These are phyloP conservation scores for Sylvilagus floridanus DNA, from an alignment of 2,797 vertebrate genomes.

Conservation along the genomic window DNA sequence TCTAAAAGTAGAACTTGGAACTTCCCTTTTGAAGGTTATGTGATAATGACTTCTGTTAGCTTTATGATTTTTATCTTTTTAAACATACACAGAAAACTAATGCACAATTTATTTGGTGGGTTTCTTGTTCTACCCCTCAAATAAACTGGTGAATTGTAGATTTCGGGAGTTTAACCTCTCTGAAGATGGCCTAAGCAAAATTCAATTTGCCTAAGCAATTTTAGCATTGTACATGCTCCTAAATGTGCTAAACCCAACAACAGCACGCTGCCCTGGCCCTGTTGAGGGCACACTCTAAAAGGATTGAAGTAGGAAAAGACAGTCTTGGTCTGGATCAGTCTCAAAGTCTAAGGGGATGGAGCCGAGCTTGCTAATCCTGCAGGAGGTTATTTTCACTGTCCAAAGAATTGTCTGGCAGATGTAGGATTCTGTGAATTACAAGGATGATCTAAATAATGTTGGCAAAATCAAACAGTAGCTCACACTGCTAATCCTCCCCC, in stretches of 20 bases:
- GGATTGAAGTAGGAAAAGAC: not conserved
- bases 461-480: not conserved
- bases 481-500: slow-evolving; percentile 3
- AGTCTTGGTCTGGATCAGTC: not conserved
- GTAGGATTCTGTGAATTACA: slow-evolving; percentile 12
- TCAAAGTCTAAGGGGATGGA: not conserved
- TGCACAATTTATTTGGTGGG: not conserved
- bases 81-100: not conserved
- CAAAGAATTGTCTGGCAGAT: not conserved
- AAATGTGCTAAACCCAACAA: not conserved
- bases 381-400: not conserved
- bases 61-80: not conserved
- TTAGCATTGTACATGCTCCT: not conserved
- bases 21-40: not conserved
- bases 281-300: not conserved
- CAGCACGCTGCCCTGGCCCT: not conserved
- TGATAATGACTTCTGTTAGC: not conserved
- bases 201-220: slow-evolving; percentile 39
- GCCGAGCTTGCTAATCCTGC: not conserved
- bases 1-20: not conserved
- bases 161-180: slow-evolving; percentile 11
- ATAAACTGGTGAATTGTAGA: not conserved
- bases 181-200: slow-evolving; percentile 14
- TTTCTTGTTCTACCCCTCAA: not conserved
- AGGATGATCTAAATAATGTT: slow-evolving; percentile 14